Evolutionary conservation across 2,888 invertebrate species (phyloP), one percentile per base, ranked within the genome.

Genomic region (Limenitis camilla): DNA sequence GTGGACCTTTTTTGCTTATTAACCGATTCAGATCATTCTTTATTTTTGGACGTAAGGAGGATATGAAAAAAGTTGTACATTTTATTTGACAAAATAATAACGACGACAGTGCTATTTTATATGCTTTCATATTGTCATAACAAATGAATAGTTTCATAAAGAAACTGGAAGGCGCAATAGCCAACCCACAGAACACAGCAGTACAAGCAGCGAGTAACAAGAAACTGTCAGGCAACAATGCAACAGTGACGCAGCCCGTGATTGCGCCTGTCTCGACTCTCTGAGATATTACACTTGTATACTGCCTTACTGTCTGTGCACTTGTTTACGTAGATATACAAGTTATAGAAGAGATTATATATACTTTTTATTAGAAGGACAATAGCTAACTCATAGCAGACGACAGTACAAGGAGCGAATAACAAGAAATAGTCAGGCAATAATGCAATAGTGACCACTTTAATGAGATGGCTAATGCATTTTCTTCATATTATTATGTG

Each of bases 361-460:
- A 27, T 4, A 11, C 8, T 9, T 42, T 6, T 32, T 32, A n/a
- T 19, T 19, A 19, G 19, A 19, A 19, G 19, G 19, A 3, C 1
- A 19, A 19, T 19, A 19, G 19, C 19, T 3, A 19, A 19, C 19
- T n/a, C n/a, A n/a, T n/a, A n/a, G n/a, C n/a, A n/a, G n/a, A n/a
- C n/a, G n/a, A n/a, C n/a, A n/a, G n/a, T n/a, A 67, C 64, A 63
- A 64, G 59, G 9, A 35, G 55, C 68, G 66, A 74, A 71, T 81
- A 84, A 85, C 81, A 82, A 86, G 85, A 83, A 78, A 77, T 78
- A 68, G 81, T 83, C 84, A 81, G 62, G 69, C 72, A 72, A 78
- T 75, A 76, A 74, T 76, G 76, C 76, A 72, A 73, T 72, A 69
- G 63, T 54, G 74, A 76, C 77, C n/a, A n/a, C n/a, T n/a, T n/a